Evolutionary conservation across 1,140 invertebrate genomes (phyloP).

Genomic region (Brachionus rubens): DNA sequence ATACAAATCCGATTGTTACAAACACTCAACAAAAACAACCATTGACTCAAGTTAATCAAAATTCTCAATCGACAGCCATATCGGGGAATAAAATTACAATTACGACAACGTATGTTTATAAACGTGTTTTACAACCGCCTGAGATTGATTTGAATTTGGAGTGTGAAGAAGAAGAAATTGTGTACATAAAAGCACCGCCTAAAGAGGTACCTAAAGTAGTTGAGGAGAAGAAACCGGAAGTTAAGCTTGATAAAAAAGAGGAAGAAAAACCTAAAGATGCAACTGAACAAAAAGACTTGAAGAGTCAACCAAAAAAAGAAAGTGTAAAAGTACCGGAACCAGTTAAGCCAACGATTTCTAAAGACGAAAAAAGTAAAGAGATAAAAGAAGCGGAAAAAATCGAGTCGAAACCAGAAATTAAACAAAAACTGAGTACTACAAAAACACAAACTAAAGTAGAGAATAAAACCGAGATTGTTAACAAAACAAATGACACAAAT

Average conservation of each 20-base stretch:
- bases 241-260: neutral
- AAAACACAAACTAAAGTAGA: neutral
- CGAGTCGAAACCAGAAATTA: neutral
- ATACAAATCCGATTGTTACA: neutral
- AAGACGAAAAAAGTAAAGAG: neutral
- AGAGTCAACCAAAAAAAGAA: neutral
- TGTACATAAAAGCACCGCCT: slow-evolving; percentile 18
- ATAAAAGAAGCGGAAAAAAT: neutral
- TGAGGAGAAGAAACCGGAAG: neutral
- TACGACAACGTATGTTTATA: slow-evolving; percentile 43
- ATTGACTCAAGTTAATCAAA: slow-evolving; percentile 16
- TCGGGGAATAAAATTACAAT: slow-evolving; percentile 25
- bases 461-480: neutral
- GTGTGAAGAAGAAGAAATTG: slow-evolving; percentile 40
- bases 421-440: neutral
- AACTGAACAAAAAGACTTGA: neutral
- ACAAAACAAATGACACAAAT: neutral
- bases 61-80: slow-evolving; percentile 1
- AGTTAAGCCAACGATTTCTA: neutral
- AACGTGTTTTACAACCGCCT: slow-evolving; percentile 13
- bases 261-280: neutral
- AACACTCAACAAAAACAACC: neutral
- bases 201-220: neutral
- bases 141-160: slow-evolving; percentile 39
- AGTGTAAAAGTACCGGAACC: neutral